Percentiles rank a stretch among this genome's conserved stretches.
These are phyloP conservation scores for Brachionus angularis DNA, from an alignment of 1,140 invertebrate genomes.

Conservation along the genomic window DNA sequence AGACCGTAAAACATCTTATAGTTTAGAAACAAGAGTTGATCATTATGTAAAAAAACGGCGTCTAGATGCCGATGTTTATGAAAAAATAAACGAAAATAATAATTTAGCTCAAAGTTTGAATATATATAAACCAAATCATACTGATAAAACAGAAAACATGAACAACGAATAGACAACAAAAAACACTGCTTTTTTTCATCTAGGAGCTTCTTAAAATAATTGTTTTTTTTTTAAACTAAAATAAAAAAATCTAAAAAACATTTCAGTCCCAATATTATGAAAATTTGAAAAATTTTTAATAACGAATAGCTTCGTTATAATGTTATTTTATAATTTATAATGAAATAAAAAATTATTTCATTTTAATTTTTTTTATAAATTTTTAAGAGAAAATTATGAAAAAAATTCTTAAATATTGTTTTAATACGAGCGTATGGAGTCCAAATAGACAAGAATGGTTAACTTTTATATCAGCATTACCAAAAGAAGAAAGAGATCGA, in stretches of 20 bases:
- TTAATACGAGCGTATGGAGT: constrained; percentile 19
- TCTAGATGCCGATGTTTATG: constrained; percentile 32
- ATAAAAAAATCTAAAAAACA: no score
- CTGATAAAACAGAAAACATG: no score
- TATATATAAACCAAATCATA: constrained; percentile 13
- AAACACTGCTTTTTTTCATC: no score
- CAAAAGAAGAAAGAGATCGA: constrained; percentile 4
- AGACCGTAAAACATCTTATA: background rate
- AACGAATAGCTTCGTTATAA: constrained; percentile 4
- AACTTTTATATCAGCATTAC: background rate
- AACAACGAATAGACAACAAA: no score
- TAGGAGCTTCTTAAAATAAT: no score
- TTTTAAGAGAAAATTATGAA: background rate
- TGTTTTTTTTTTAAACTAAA: background rate
- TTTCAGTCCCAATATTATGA: no score
- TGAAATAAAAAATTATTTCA: no score
- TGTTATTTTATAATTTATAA: background rate
- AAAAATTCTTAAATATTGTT: constrained; percentile 27
- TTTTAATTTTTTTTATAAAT: background rate
- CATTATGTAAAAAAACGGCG: constrained; percentile 39
- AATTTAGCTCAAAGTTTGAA: constrained; percentile 22
- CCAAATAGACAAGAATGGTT: constrained; percentile 9
- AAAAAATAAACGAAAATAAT: constrained; percentile 38
- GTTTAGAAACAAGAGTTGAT: constrained; percentile 31
- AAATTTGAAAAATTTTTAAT: no score